Conservation (phyloP, 1,140 invertebrate genomes). For the Drosophila kohkoa region DNA sequence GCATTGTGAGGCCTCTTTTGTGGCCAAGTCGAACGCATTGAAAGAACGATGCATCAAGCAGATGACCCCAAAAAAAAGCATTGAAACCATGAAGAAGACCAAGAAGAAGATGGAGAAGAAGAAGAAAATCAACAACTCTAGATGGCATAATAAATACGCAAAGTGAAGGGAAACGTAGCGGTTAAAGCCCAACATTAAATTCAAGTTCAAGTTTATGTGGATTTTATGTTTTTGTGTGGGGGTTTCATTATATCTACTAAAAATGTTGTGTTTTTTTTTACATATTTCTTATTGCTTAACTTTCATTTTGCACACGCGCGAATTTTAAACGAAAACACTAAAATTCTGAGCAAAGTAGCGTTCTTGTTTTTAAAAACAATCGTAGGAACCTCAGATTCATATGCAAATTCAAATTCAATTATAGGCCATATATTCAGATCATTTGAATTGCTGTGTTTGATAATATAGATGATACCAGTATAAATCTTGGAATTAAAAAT, state of each 20-base stretch:
- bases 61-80: conserved; percentile 43
- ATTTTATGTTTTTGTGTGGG: conserved; percentile 4
- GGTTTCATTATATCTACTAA: neutral
- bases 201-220: conserved; percentile 54
- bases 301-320: conserved; percentile 33
- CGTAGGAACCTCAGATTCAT: neutral
- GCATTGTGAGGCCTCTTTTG: conserved; percentile 57
- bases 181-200: conserved; percentile 51
- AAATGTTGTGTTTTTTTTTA: conserved; percentile 3
- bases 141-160: conserved; percentile 45
- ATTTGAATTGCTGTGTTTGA: conserved; percentile 5
- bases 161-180: conserved; percentile 52
- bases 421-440: conserved; percentile 5
- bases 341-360: neutral
- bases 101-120: conserved; percentile 9
- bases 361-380: conserved; percentile 14
- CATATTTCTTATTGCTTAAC: conserved; percentile 13
- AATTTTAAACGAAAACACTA: neutral
- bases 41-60: conserved; percentile 47
- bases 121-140: conserved; percentile 7
- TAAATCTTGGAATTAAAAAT: conserved; percentile 1
- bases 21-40: conserved; percentile 25
- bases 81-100: conserved; percentile 29
- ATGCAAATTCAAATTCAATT: conserved; percentile 21
- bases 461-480: conserved; percentile 2